Conservation (phyloP, 2,797 vertebrate species). For the Alectoris magna region DNA sequence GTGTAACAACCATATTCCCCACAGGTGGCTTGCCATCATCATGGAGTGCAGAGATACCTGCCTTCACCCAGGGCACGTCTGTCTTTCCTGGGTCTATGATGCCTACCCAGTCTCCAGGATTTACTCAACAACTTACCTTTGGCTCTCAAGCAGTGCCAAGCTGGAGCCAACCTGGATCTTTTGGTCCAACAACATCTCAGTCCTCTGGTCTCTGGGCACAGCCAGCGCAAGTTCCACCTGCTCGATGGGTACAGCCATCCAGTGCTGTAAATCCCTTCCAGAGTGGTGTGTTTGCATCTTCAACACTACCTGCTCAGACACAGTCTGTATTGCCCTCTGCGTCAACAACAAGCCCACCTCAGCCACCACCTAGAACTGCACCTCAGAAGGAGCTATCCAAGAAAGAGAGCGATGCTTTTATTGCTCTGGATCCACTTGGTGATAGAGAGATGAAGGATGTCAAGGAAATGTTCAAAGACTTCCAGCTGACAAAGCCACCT, state of each 20-base stretch:
- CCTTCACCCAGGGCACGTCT: constrained; percentile 78
- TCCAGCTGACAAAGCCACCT: constrained; percentile 91
- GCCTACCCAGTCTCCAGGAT: constrained; percentile 70
- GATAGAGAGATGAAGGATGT: constrained; percentile 92
- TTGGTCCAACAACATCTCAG: constrained; percentile 72
- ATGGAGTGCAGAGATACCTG: constrained; percentile 80
- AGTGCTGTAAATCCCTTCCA: constrained; percentile 87
- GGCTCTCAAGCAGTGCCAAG: constrained; percentile 74
- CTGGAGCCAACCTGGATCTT: constrained; percentile 86
- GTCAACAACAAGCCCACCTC: constrained; percentile 73
- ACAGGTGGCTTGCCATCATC: constrained; percentile 84
- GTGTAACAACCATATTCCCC: constrained; percentile 3
- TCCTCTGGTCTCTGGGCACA: constrained; percentile 82
- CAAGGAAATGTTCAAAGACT: constrained; percentile 98
- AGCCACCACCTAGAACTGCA: constrained; percentile 84
- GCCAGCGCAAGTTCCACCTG: constrained; percentile 59
- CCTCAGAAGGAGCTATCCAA: constrained; percentile 82
- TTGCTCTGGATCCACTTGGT: constrained; percentile 92
- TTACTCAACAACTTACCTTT: constrained; percentile 80
- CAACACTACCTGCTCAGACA: constrained; percentile 39
- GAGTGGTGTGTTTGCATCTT: constrained; percentile 74
- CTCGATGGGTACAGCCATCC: constrained; percentile 81
- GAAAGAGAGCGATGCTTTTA: constrained; percentile 89
- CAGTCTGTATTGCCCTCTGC: constrained; percentile 67
- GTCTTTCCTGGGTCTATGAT: constrained; percentile 73